Evolutionary conservation across 2,888 invertebrate genomes (phyloP), one percentile per base, ranked within the genome.

Genomic region (Drosophila tripunctata): DNA sequence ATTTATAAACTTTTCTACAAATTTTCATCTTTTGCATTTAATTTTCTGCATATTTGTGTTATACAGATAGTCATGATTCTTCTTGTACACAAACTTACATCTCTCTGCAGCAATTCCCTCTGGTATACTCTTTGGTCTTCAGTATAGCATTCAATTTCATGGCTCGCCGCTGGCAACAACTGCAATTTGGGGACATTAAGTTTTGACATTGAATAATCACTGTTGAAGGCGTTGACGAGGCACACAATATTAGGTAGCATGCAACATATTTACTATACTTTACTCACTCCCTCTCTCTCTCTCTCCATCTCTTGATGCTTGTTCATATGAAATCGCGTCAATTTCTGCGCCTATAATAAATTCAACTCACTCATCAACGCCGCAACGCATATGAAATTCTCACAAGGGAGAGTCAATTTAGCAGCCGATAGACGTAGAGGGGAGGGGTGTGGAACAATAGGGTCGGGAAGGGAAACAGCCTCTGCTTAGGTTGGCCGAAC

Each of bases 131-230:
- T 27, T 8, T 8, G 4, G 21, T 27, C 12, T 31, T 5, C 14
- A 38, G 63, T 56, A 15, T 27, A 57, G 69, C 75, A 77, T 77
- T 83, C 78, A 84, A 81, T 84, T 80, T 80, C 84, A 80, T 76
- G 81, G 75, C 81, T 78, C 69, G 75, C 70, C 81, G 81, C 76
- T 67, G 69, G 62, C 81, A 78, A 80, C 81, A 81, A 80, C 78
- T 75, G 75, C 85, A 84, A 81, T 81, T 84, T 84, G 76, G 76
- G 78, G 82, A 84, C 82, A 81, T 84, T 81, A 74, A 67, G 71
- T 76, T 81, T 77, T 81, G 80, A 81, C 82, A 84, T 81, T 81
- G 80, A 81, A 84, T 78, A 84, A 81, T 80, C 81, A 74, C 84
- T 70, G 71, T 67, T 54, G 58, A 76, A 81, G 78, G 84, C 84